phyloP scores from a whole-genome alignment of 2,113 vertebrate genomes.

The human region GRCh38 chr18:33199501-33200000 shows the following conservation, averaged over 20 bases:
- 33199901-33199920: not conserved
- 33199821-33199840: not conserved
- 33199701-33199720: not conserved
- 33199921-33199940: not conserved
- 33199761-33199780: not conserved
- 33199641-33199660: not conserved
- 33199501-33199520: conserved; percentile 62
- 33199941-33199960: not conserved
- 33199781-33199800: not conserved
- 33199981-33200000: not conserved
- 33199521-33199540: conserved; percentile 57
- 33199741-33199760: not conserved
- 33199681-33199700: not conserved
- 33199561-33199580: conserved; percentile 39
- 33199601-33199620: not conserved
- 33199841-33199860: not conserved
- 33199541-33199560: not conserved
- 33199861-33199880: not conserved
- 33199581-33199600: not conserved
- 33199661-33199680: not conserved
- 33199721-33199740: not conserved
- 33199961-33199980: not conserved
- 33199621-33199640: not conserved
- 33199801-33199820: not conserved
- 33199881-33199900: not conserved